phyloP scores from a whole-genome alignment of 2,113 vertebrate species.

The Proteles cristata region DNA sequence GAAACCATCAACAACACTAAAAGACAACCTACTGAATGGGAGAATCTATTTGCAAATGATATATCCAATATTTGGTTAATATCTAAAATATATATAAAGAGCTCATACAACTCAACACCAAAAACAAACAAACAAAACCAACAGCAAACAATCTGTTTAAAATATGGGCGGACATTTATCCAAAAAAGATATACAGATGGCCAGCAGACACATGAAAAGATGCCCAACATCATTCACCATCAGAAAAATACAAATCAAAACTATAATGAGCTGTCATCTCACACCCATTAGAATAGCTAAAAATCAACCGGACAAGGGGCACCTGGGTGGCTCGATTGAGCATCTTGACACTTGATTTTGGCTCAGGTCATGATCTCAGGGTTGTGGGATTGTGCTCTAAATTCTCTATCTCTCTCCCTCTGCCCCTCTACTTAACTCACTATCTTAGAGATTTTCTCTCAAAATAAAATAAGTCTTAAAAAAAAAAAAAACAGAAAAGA shows the following conservation, averaged over 20 bases:
- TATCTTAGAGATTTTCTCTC: no score
- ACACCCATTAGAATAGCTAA: background rate
- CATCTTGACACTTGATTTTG: no score
- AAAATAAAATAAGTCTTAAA: no score
- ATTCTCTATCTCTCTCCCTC: no score
- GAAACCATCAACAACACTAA: background rate
- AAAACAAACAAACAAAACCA: background rate
- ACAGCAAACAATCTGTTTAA: background rate
- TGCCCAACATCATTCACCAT: background rate
- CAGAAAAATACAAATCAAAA: background rate
- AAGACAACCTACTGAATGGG: background rate
- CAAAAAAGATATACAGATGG: background rate
- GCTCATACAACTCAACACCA: background rate
- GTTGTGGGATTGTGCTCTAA: no score
- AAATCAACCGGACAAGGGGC: background rate
- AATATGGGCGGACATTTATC: background rate
- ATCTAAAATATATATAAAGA: background rate
- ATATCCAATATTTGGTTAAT: background rate
- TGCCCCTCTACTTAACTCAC: no score
- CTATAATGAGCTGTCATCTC: background rate
- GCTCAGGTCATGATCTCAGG: no score
- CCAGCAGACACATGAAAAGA: background rate
- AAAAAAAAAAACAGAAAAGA: no score
- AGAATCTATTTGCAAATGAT: background rate
- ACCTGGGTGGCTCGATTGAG: no score